A percentile compares a stretch with the other conserved stretches of the same genome.
phyloP scores from a whole-genome alignment of 2,113 vertebrate species.

The Hoplias malabaricus region DNA sequence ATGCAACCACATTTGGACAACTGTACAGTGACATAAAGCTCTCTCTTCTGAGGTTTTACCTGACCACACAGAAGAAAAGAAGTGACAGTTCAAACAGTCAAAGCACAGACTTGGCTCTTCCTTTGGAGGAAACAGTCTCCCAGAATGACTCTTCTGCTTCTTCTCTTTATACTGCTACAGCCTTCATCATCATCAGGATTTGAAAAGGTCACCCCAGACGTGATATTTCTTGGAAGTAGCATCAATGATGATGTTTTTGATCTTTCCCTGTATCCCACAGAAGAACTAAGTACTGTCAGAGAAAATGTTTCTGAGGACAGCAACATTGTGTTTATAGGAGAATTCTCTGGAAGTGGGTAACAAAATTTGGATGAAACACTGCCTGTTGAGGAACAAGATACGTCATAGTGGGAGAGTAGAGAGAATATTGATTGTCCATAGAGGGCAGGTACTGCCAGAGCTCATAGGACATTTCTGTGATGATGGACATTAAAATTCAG shows the following conservation, averaged over 20 bases:
- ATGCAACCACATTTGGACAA: too few relatives aligned
- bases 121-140: too few relatives aligned
- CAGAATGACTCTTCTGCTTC: not conserved
- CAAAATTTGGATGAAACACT: slow-evolving; percentile 24
- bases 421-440: too few relatives aligned
- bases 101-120: too few relatives aligned
- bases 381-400: not conserved
- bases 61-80: too few relatives aligned
- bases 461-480: too few relatives aligned
- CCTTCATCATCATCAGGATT: not conserved
- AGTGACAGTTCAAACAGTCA: too few relatives aligned
- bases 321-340: not conserved
- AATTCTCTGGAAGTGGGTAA: not conserved
- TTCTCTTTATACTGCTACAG: not conserved
- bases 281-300: not conserved
- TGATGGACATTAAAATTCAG: too few relatives aligned
- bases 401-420: not conserved
- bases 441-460: too few relatives aligned
- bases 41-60: too few relatives aligned
- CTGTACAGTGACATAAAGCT: too few relatives aligned
- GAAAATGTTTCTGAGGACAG: slow-evolving; percentile 4
- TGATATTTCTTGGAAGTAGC: not conserved
- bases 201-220: not conserved
- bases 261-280: not conserved
- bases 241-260: not conserved